Evolutionary conservation across 2,113 vertebrate species (phyloP), one percentile per base, ranked within the genome.

Genomic region (Oryctolagus cuniculus): DNA sequence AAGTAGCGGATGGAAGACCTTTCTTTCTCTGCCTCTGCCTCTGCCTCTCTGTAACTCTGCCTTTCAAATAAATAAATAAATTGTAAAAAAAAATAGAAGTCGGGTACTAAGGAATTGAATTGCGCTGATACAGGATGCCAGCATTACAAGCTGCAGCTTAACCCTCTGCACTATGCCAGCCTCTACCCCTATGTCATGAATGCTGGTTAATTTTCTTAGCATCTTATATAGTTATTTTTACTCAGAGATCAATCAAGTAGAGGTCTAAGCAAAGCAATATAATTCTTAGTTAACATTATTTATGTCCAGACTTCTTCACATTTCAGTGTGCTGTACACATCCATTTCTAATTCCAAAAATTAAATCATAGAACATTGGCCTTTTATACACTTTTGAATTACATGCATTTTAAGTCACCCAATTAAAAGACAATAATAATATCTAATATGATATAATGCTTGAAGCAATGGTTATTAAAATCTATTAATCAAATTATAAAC

Each of bases 321-420:
- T 36, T 75, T 87, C 78, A 66, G 51, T 73, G 85, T 88, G 9
- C 34, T 88, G 31, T 88, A 31, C 19, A 49, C 25, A 82, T 87
- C 44, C 27, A 84, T 25, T 77, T 95, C 51, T 83, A n/a, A 53
- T 78, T 29, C 74, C 24, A 90, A 69, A 67, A 64, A 84, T 64
- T 79, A 88, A 84, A 80, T 69, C 53, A 27, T 49, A 87, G 27
- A 21, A 5, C 27, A 34, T 21, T 74, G 58, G 49, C 7, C 22
- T 74, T 94, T 92, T 87, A 85, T 88, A 61, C 51, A 84, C 12
- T 78, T 34, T 66, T 82, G 21, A 89, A 83, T 86, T 66, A 24
- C 15, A 80, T 53, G 10, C 24, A 87, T 81, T 86, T 93, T 34
- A 95, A 86, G 11, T 67, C n/a, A 78, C 49, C 7, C 21, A 93